Evolutionary conservation across 2,888 invertebrate species (phyloP).

Genomic region (Sinodicranocentrus sp.): DNA sequence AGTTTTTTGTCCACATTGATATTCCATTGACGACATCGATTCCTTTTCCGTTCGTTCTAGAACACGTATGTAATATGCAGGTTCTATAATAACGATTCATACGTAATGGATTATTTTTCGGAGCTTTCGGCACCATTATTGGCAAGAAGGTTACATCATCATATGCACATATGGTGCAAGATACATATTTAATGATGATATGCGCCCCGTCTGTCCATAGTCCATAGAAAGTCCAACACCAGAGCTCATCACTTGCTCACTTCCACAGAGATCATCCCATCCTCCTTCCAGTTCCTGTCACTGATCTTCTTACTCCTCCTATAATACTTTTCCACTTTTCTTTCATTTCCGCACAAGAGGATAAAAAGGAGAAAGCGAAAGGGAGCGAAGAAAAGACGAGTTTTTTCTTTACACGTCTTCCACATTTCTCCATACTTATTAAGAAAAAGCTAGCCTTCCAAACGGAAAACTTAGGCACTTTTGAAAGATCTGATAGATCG

Average conservation of each 20-base stretch:
- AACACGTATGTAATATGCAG: too few relatives aligned
- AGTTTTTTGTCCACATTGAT: background rate
- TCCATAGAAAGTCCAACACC: constrained; percentile 7
- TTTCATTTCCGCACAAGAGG: constrained; percentile 13
- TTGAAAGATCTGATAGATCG: background rate
- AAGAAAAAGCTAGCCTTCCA: background rate
- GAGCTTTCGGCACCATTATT: too few relatives aligned
- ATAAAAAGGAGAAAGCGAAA: background rate
- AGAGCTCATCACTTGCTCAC: constrained; percentile 25
- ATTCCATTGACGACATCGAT: constrained; percentile 13
- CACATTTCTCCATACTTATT: constrained; percentile 9
- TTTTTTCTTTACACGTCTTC: constrained; percentile 23
- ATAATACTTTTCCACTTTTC: constrained; percentile 11
- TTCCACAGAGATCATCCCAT: constrained; percentile 5
- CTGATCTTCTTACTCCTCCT: background rate
- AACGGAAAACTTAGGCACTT: background rate
- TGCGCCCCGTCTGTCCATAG: background rate
- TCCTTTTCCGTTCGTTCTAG: background rate
- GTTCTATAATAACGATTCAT: too few relatives aligned
- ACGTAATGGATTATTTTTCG: too few relatives aligned
- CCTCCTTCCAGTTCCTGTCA: background rate
- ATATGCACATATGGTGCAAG: background rate
- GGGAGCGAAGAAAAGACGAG: constrained; percentile 4
- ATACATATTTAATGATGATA: constrained; percentile 8
- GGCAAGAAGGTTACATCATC: too few relatives aligned